These are phyloP conservation scores for Cranoglanis bouderius DNA, from an alignment of 2,113 vertebrate genomes.

Conservation along the genomic window DNA sequence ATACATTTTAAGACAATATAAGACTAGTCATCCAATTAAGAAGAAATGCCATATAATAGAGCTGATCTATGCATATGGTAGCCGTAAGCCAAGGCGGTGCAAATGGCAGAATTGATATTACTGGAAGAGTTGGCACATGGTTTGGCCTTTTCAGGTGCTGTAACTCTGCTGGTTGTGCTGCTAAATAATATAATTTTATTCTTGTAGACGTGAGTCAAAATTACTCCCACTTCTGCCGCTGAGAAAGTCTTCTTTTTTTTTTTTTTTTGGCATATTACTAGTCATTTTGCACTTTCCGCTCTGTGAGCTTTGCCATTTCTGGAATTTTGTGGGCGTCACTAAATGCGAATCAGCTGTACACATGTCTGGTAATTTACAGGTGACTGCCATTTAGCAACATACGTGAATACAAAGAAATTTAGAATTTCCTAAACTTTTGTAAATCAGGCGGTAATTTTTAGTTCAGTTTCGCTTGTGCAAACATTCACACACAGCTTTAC, in stretches of 20 bases:
- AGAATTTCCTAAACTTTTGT: background rate
- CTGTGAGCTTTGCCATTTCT: background rate
- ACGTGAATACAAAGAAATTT: background rate
- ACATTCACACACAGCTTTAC: background rate
- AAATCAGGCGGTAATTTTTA: background rate
- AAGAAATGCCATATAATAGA: background rate
- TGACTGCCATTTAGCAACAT: background rate
- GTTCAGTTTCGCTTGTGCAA: background rate
- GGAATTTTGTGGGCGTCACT: background rate
- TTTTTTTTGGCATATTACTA: background rate
- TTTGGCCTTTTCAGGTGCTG: background rate
- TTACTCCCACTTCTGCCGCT: background rate
- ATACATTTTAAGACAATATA: background rate
- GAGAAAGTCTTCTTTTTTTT: no score
- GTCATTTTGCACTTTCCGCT: background rate
- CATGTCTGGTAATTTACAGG: background rate
- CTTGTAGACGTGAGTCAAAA: background rate
- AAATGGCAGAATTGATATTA: background rate
- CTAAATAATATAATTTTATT: background rate
- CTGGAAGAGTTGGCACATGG: background rate
- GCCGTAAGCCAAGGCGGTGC: background rate
- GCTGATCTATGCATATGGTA: background rate
- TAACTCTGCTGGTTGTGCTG: background rate
- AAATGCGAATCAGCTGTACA: background rate
- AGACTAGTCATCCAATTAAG: background rate